Evolutionary conservation across 2,113 vertebrate species (phyloP).

Genomic region (Calyptomena viridis): DNA sequence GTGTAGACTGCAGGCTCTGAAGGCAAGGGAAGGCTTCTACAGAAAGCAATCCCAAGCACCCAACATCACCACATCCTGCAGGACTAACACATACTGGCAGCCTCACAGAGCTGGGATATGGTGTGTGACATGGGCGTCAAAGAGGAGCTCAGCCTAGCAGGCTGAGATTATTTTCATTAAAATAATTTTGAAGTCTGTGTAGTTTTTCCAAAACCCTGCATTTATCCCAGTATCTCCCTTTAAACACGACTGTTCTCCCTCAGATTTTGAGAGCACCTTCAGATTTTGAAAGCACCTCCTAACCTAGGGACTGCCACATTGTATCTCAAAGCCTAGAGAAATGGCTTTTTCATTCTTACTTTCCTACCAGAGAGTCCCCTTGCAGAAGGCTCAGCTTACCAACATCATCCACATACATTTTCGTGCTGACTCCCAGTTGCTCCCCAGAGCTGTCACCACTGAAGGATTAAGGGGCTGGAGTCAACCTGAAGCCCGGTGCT

Average conservation of each 20-base stretch:
- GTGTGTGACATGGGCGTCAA: accelerated
- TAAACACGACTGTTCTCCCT: background rate
- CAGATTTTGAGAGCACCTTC: background rate
- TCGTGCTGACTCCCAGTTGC: accelerated
- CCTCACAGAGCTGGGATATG: background rate
- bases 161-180: background rate
- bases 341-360: background rate
- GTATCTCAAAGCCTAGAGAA: background rate
- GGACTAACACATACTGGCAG: background rate
- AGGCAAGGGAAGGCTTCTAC: background rate
- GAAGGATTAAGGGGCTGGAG: background rate
- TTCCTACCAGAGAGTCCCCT: background rate
- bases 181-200: background rate
- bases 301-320: background rate
- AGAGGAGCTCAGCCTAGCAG: background rate
- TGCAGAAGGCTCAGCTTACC: background rate
- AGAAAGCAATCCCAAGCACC: background rate
- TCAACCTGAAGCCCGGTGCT: accelerated
- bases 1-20: background rate
- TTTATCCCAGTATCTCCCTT: background rate
- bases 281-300: accelerated
- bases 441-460: background rate
- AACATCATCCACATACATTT: background rate
- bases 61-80: background rate
- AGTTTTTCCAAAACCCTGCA: background rate